Percentiles rank a stretch among this genome's conserved stretches.
These are phyloP conservation scores for Pemphigus obesinymphae DNA, from an alignment of 1,140 invertebrate species.

Conservation along the genomic window DNA sequence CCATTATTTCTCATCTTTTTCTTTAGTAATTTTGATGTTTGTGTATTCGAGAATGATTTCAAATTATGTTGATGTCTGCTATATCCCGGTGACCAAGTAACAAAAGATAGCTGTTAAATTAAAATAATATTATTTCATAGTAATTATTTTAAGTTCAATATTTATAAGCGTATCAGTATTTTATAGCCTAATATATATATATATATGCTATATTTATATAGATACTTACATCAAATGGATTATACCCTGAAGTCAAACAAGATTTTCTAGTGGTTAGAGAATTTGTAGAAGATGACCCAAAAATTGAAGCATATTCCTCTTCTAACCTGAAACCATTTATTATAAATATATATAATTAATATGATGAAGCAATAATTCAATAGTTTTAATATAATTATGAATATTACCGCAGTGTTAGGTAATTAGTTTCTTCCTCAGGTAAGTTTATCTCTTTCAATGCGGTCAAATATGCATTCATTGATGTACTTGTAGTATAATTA, in stretches of 20 bases:
- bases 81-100: conserved; percentile 31
- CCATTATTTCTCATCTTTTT: not conserved
- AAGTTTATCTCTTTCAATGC: conserved; percentile 13
- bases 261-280: not conserved
- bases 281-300: conserved; percentile 1
- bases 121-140: not conserved
- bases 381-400: not conserved
- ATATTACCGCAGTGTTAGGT: not conserved
- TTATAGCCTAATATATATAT: too few relatives aligned
- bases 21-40: not conserved
- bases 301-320: conserved; percentile 23
- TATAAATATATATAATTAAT: not conserved
- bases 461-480: conserved; percentile 25
- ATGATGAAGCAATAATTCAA: not conserved
- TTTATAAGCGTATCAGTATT: too few relatives aligned
- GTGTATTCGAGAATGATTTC: not conserved
- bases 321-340: conserved; percentile 4
- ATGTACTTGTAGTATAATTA: not conserved
- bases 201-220: not conserved
- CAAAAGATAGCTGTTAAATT: not conserved
- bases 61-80: not conserved
- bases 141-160: not conserved
- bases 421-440: not conserved
- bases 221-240: conserved; percentile 28
- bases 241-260: not conserved